These are phyloP conservation scores for Amphiura filiformis DNA, from an alignment of 35 echinoderm and acorn worm species.

Conservation along the genomic window DNA sequence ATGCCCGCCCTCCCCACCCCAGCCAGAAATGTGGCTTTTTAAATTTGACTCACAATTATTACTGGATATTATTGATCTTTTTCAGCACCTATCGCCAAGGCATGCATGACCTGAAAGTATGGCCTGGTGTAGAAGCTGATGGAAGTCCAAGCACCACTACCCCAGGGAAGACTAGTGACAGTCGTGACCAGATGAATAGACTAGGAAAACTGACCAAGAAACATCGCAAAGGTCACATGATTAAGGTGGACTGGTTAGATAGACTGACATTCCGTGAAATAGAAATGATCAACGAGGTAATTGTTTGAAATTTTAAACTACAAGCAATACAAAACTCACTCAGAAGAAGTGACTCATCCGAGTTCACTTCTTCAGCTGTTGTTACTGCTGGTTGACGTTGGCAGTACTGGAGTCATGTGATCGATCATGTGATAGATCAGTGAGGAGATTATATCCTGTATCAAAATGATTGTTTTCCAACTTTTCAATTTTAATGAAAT, in stretches of 20 bases:
- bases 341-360: no score
- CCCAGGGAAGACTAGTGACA: slow-evolving; percentile 57
- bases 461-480: no score
- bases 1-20: no score
- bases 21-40: no score
- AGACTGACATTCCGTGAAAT: slow-evolving; percentile 91
- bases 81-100: slow-evolving; percentile 82
- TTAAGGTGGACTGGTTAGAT: slow-evolving; percentile 79
- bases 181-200: slow-evolving; percentile 67
- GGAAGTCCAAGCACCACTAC: slow-evolving; percentile 42
- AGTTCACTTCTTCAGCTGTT: no score
- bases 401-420: no score
- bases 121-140: slow-evolving; percentile 85
- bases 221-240: slow-evolving; percentile 95
- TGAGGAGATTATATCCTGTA: no score
- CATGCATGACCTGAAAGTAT: slow-evolving; percentile 96
- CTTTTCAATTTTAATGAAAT: no score
- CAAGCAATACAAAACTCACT: no score
- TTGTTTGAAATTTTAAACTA: not conserved
- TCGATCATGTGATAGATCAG: no score
- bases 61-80: not conserved
- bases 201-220: slow-evolving; percentile 96
- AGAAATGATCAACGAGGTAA: slow-evolving; percentile 99
- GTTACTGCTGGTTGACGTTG: no score
- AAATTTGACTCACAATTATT: no score